Evolutionary conservation across 2,113 vertebrate species (phyloP).

Genomic region (Heloderma charlesbogerti): DNA sequence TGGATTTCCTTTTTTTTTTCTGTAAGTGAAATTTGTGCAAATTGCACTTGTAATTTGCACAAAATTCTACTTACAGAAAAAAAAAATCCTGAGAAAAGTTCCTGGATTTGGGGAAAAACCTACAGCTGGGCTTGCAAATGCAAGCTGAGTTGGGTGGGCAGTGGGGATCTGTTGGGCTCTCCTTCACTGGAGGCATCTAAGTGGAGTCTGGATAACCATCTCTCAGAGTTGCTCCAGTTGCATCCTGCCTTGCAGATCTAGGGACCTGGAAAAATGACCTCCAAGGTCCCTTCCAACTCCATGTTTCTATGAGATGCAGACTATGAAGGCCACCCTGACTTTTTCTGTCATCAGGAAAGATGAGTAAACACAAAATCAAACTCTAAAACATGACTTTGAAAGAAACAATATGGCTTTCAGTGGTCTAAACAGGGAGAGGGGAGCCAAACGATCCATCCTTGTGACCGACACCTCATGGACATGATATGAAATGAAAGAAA

Average conservation of each 20-base stretch:
- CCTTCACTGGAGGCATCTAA: not conserved
- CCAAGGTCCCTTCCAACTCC: not conserved
- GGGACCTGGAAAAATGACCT: too few relatives aligned
- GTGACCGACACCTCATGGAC: conserved; percentile 3
- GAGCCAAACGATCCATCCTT: not conserved
- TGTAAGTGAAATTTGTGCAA: too few relatives aligned
- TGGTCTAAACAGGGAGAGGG: not conserved
- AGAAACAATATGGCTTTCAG: not conserved
- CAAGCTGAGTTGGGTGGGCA: too few relatives aligned
- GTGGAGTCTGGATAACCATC: not conserved
- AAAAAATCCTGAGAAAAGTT: too few relatives aligned
- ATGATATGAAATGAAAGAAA: not conserved
- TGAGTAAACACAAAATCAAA: not conserved
- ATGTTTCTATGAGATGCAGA: not conserved
- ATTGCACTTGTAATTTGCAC: too few relatives aligned
- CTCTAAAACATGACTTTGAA: not conserved
- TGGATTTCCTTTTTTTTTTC: too few relatives aligned
- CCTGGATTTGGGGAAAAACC: too few relatives aligned
- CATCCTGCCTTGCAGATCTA: too few relatives aligned
- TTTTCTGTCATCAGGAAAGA: not conserved
- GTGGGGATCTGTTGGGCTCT: too few relatives aligned
- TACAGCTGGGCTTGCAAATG: too few relatives aligned
- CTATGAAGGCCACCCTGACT: not conserved
- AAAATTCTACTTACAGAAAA: too few relatives aligned
- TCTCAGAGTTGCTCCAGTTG: too few relatives aligned